Base-by-base conservation (phyloP, 2,797 vertebrate genomes). In the Spea hammondii region DNA sequence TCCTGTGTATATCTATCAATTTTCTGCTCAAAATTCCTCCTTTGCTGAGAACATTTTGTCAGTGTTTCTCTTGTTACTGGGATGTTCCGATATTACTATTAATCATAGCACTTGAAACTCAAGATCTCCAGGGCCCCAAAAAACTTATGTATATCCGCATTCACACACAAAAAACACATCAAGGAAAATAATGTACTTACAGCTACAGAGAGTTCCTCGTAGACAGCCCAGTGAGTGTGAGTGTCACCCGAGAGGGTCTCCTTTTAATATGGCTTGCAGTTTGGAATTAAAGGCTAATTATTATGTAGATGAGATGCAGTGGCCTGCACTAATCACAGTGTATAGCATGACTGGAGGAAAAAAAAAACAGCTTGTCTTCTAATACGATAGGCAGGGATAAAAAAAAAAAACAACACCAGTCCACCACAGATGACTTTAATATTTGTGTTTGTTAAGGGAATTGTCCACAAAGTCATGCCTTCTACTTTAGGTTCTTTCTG, bases 281-380 rank as follows among this genome's bases (percentile, higher is more conserved):
- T 76, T 76, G 54, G 65, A 71, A 80, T 76, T 80, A 50, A 49
- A 69, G 60, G 68, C 73, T 76, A 57, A 76, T 72, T 76, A 71
- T 17, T 72, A 71, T 80, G 79, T 62, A 76, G 14, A 80, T 80
- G 67, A 76, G 79, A 76, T 65, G 17, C 73, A 57, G 14, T 48
- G 53, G 68, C 73, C 78, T 62, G 46, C 47, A 62, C 69, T 65
- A 75, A 75, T 80, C 78, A 65, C 67, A 14, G 65, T n/a, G 8
- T 70, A 70, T 46, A 17, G 49, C 17, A 79, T 54, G 67, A 55
- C 66, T 71, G 62, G 10, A 65, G 68, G 46, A 76, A 66, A 59
- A 17, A 17, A 74, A 78, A 70, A 71, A 64, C 74, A 76, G 48
- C 51, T 32, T 11, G 13, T 50, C 32, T 14, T 8, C 13, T 76